Evolutionary conservation across 2,113 vertebrate genomes (phyloP).

Genomic region (Canis aureus): DNA sequence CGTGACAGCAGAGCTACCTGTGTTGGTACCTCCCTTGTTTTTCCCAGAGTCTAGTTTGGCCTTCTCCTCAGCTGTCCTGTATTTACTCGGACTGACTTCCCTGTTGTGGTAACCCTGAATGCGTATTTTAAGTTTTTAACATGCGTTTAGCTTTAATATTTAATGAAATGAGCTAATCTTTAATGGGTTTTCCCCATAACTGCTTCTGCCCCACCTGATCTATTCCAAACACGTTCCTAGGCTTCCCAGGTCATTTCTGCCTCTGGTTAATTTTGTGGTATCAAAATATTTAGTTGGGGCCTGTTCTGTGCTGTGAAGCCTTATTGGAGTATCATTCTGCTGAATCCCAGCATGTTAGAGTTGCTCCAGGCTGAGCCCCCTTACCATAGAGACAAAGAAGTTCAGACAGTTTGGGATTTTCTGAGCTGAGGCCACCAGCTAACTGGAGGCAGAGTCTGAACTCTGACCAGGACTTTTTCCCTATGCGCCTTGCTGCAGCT

Average conservation of each 20-base stretch:
- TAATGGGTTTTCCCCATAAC: background rate
- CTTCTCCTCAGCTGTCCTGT: background rate
- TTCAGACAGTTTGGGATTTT: background rate
- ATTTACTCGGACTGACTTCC: background rate
- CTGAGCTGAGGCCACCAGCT: background rate
- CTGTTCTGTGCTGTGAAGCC: background rate
- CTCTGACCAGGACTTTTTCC: background rate
- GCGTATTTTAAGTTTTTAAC: background rate
- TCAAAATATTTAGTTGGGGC: background rate
- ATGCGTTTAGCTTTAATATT: conserved; percentile 39
- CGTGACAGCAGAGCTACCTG: background rate
- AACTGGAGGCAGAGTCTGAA: background rate
- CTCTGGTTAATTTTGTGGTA: conserved; percentile 2
- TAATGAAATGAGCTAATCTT: conserved; percentile 54
- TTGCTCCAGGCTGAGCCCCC: background rate
- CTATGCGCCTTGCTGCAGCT: background rate
- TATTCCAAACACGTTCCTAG: background rate
- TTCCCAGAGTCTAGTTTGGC: background rate
- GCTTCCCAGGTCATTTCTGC: background rate
- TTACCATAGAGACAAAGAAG: background rate
- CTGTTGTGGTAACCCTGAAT: background rate
- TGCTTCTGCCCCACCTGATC: background rate
- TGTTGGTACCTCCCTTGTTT: background rate
- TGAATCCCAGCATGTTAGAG: background rate
- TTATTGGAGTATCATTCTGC: background rate